Evolutionary conservation across 2,797 vertebrate genomes (phyloP), one percentile per base, ranked within the genome.

Genomic region (Muscicapa comitata): DNA sequence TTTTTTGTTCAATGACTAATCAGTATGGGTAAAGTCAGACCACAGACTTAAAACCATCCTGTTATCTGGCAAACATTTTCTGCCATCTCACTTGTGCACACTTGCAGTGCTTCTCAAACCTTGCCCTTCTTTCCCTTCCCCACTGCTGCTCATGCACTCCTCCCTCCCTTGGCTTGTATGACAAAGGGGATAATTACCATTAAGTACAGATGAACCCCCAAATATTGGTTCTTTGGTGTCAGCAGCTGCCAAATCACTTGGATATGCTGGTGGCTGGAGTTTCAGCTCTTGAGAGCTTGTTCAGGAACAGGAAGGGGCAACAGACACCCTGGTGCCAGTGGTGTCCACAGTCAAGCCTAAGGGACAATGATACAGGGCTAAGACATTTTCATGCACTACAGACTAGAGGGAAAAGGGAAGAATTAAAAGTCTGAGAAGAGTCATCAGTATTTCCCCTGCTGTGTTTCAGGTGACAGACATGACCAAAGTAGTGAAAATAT

Each of bases 121-220:
- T 70, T 51, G 8, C 10, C 4, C 16, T 53, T 20, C 35, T 40
- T 45, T 31, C 5, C 21, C 13, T 26, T 82, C 24, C 12, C 3
- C 4, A 35, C 29, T 79, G 8, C 11, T 53, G 3, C 11, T 79
- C 47, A 47, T 70, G 35, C 9, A 19, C 2, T 40, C n/a, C 29
- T 65, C 1, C 0, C 19, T 83, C 1, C 0, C 19, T 83, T 45
- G 10, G n/a, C 6, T 33, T 29, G 25, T 73, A 23, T n/a, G 5
- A 20, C 20, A 68, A 59, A 71, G 28, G 7, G 57, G 6, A 13
- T 9, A 72, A 37, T 13, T 38, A 15, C 14, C 13, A 18, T 28
- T 19, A 66, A 33, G 8, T 33, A 40, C 28, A 71, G 25, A 7
- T 4, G 1, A 51, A 59, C 12, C 9, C 62, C 24, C 43, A 74